phyloP scores from a whole-genome alignment of 2,797 vertebrate species.

The Acridotheres tristis region DNA sequence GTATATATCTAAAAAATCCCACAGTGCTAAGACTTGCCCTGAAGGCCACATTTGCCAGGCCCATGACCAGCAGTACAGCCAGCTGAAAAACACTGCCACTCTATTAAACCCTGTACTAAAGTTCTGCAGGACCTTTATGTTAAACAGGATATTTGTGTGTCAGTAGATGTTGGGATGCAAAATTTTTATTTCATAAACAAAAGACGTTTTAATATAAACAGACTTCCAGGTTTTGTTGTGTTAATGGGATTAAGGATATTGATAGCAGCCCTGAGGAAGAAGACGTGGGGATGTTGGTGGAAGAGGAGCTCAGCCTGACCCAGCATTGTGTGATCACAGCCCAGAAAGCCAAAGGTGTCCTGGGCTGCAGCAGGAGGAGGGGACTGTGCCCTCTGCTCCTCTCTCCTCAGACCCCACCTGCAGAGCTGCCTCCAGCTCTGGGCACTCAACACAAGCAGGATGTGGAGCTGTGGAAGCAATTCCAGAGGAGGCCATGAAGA shows the following conservation, averaged over 20 bases:
- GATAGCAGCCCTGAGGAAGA: background rate
- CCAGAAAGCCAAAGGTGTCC: background rate
- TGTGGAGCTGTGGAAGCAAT: background rate
- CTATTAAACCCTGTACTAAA: background rate
- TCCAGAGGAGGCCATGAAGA: background rate
- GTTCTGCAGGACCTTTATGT: background rate
- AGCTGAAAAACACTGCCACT: background rate
- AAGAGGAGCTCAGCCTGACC: background rate
- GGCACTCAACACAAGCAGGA: too few relatives aligned
- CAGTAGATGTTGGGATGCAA: background rate
- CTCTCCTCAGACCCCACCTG: background rate
- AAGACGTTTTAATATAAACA: background rate
- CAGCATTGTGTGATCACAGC: background rate
- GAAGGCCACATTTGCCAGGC: background rate
- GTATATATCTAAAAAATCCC: background rate
- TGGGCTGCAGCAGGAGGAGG: background rate
- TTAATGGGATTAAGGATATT: background rate
- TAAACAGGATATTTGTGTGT: background rate
- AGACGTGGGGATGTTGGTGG: background rate
- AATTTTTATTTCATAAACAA: slow-evolving; percentile 11
- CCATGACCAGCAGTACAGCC: background rate
- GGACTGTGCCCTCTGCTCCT: background rate
- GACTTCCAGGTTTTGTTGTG: background rate
- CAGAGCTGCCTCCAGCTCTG: background rate
- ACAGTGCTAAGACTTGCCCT: background rate